Percentiles rank a stretch among this genome's conserved stretches.
Conservation (phyloP, 2,797 vertebrate genomes). For the Acanthopagrus latus region DNA sequence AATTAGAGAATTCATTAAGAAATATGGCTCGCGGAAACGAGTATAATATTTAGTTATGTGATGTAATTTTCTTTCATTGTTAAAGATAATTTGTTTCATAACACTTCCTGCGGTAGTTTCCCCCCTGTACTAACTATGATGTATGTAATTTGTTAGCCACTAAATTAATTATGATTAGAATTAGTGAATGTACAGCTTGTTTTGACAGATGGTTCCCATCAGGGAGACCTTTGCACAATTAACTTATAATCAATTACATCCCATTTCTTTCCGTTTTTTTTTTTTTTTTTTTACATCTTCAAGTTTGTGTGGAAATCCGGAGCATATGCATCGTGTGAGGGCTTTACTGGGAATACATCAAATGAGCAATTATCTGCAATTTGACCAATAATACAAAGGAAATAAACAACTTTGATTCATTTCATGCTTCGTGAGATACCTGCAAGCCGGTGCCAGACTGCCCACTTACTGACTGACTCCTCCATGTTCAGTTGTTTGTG, state of each 20-base stretch:
- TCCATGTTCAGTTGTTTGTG: slow-evolving; percentile 33
- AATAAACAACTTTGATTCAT: slow-evolving; percentile 69
- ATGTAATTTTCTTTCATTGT: slow-evolving; percentile 94
- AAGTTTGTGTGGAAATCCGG: slow-evolving; percentile 74
- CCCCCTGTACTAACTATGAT: slow-evolving; percentile 88
- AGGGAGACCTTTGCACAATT: slow-evolving; percentile 90
- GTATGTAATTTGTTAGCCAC: slow-evolving; percentile 95
- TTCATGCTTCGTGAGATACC: slow-evolving; percentile 52
- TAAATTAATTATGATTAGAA: slow-evolving; percentile 97
- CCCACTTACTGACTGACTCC: slow-evolving; percentile 31
- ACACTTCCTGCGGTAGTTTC: slow-evolving; percentile 91
- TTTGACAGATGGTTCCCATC: slow-evolving; percentile 96
- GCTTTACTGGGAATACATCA: slow-evolving; percentile 71
- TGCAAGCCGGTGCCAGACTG: slow-evolving; percentile 17
- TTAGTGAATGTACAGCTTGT: slow-evolving; percentile 88
- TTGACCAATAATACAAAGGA: slow-evolving; percentile 60
- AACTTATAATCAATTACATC: slow-evolving; percentile 87
- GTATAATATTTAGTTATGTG: slow-evolving; percentile 91
- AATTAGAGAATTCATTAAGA: slow-evolving; percentile 97
- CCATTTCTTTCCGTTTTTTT: slow-evolving; percentile 56
- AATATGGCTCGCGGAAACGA: slow-evolving; percentile 90
- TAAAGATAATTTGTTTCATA: slow-evolving; percentile 95
- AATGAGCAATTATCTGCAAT: slow-evolving; percentile 81
- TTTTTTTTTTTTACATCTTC: slow-evolving; percentile 72
- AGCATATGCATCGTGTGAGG: slow-evolving; percentile 67